Conservation (phyloP, 2,113 vertebrate genomes). For the Herpetotheres cachinnans region DNA sequence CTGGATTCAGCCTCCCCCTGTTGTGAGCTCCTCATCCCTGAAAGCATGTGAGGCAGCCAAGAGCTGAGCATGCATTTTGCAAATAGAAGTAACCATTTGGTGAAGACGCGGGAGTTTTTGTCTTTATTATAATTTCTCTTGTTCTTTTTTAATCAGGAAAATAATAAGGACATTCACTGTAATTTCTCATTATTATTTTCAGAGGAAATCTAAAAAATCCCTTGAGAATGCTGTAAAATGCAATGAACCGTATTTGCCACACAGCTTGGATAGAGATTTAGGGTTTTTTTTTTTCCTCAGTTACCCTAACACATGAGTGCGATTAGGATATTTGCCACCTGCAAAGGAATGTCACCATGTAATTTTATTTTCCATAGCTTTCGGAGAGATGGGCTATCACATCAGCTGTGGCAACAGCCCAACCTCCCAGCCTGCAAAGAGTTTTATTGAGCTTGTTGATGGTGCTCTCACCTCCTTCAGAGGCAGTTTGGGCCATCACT, state of each 20-base stretch:
- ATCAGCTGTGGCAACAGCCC: neutral
- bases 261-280: neutral
- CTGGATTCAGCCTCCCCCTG: neutral
- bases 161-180: neutral
- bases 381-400: neutral
- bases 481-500: neutral
- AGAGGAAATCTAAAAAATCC: neutral
- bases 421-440: neutral
- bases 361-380: neutral
- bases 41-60: neutral
- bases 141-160: too few relatives aligned
- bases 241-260: neutral
- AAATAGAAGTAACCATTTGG: neutral
- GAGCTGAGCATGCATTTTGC: accelerated
- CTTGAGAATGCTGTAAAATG: neutral
- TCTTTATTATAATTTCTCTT: too few relatives aligned
- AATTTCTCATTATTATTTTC: neutral
- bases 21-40: neutral
- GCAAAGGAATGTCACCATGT: neutral
- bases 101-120: neutral
- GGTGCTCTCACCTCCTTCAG: neutral
- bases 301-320: neutral
- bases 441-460: neutral
- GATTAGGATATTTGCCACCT: neutral
- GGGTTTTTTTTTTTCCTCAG: accelerated